These are phyloP conservation scores for Colletes collaris DNA, from an alignment of 2,888 invertebrate species.

Conservation along the genomic window DNA sequence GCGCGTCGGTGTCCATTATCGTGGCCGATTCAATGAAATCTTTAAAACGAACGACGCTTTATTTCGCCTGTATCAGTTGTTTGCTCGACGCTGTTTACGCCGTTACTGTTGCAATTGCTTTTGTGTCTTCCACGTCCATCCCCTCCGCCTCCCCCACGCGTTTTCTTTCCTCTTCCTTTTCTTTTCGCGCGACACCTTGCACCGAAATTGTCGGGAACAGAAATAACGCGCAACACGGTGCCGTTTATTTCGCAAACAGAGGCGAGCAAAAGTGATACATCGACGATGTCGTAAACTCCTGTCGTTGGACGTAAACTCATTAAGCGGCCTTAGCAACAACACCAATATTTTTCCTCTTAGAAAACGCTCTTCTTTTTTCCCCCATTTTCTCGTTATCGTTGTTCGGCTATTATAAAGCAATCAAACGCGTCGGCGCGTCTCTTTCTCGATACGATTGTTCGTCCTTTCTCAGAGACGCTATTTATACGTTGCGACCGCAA, in stretches of 20 bases:
- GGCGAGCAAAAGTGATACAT: constrained; percentile 23
- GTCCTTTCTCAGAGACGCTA: constrained; percentile 21
- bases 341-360: constrained; percentile 38
- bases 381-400: not conserved
- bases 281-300: not conserved
- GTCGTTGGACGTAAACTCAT: constrained; percentile 36
- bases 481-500: constrained; percentile 35
- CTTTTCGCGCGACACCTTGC: constrained; percentile 22
- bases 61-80: constrained; percentile 78
- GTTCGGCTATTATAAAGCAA: constrained; percentile 59
- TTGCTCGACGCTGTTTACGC: constrained; percentile 78
- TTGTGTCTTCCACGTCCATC: constrained; percentile 40
- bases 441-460: constrained; percentile 26
- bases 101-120: constrained; percentile 62
- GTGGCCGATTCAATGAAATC: constrained; percentile 77
- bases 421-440: constrained; percentile 29
- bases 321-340: constrained; percentile 31
- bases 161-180: constrained; percentile 22
- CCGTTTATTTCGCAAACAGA: constrained; percentile 47
- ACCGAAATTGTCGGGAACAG: constrained; percentile 37
- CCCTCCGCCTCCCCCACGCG: not conserved
- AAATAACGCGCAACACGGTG: constrained; percentile 22
- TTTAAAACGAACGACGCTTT: constrained; percentile 74
- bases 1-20: constrained; percentile 68
- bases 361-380: not conserved